Conservation (phyloP, 2,113 vertebrate genomes). For the Gymnarchus niloticus region DNA sequence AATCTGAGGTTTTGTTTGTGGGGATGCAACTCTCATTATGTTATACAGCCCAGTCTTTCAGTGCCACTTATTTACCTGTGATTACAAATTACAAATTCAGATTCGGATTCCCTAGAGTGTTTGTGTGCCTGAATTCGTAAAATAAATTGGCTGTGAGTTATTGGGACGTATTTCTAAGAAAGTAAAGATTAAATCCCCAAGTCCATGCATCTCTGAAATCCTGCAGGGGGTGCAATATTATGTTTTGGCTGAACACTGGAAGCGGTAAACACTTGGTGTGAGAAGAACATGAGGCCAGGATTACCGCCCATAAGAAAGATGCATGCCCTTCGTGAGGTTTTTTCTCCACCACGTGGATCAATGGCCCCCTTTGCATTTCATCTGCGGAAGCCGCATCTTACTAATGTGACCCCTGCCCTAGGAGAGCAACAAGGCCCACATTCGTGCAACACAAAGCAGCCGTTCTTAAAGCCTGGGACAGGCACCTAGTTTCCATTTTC, state of each 20-base stretch:
- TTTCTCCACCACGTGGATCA: background rate
- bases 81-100: background rate
- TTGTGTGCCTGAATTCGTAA: too few relatives aligned
- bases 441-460: constrained; percentile 5
- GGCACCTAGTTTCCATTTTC: background rate
- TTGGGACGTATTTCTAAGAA: background rate
- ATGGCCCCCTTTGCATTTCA: background rate
- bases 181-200: background rate
- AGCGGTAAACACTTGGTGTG: background rate
- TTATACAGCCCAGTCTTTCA: background rate
- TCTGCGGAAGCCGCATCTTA: background rate
- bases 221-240: background rate
- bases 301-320: background rate
- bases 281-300: background rate
- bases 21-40: background rate
- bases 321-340: background rate
- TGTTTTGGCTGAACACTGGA: background rate
- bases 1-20: background rate
- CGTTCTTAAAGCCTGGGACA: background rate
- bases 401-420: background rate
- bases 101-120: too few relatives aligned
- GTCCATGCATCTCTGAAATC: background rate
- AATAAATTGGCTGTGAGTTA: background rate
- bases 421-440: background rate
- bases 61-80: background rate